Evolutionary conservation across 2,888 invertebrate genomes (phyloP), one percentile per base, ranked within the genome.

Genomic region (Meteorus cinctellus): DNA sequence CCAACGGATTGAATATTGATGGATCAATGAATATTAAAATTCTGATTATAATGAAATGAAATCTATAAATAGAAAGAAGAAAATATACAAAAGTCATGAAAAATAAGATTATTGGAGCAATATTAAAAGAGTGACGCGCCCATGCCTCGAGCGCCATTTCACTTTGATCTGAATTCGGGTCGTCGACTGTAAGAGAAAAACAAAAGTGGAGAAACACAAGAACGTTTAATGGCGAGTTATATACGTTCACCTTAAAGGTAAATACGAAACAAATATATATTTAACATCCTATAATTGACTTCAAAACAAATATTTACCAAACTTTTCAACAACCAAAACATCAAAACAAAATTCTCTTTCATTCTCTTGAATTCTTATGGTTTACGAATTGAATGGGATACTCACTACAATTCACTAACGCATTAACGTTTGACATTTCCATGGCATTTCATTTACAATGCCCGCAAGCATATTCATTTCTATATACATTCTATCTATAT

Each of bases 81-180:
- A 41, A 2, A 41, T 8, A n/a, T n/a, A 31, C 8, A 24, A 36
- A 24, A 70, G n/a, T 16, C 10, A 36, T 70, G 24, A 19, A 70
- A 75, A 72, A 69, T 66, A 45, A 60, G 45, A 55, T 74, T 76
- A 74, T 70, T 51, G 75, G 72, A 77, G 69, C 77, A 79, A 78
- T 69, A 78, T 55, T 55, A 77, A 81, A 34, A 71, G 29, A 36
- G 27, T 81, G 82, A 81, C 79, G 85, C 86, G 85, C 86, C 88
- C 83, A 82, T 84, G 86, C 87, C 85, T 73, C 81, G 70, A 82
- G 87, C 87, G 78, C 78, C 86, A 86, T 88, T 88, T 88, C 87
- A 87, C 86, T 87, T 83, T 79, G 71, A 65, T 82, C 80, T 83
- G 84, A 85, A 75, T 85, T 82, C 83, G 84, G 86, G 86, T 86